These are phyloP conservation scores for Porites cylindrica DNA, from an alignment of 92 coral and sea anemone genomes.

Conservation along the genomic window DNA sequence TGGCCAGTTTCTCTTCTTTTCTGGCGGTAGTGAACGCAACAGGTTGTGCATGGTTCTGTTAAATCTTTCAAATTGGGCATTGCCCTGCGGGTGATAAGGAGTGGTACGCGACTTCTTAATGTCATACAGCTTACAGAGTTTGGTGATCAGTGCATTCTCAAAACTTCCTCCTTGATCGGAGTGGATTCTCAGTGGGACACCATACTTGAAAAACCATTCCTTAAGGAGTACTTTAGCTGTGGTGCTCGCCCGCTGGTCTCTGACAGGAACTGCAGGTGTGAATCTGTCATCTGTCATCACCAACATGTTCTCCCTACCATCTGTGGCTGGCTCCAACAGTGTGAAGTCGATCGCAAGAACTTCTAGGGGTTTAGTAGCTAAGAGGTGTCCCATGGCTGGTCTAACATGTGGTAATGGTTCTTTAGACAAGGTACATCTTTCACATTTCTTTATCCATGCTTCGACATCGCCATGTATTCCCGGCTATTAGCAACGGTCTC, in stretches of 20 bases:
- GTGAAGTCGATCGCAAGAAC: slow-evolving; percentile 72
- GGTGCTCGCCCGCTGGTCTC: slow-evolving; percentile 63
- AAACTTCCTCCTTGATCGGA: slow-evolving; percentile 78
- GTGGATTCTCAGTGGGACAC: slow-evolving; percentile 54
- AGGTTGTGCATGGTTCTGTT: slow-evolving; percentile 73
- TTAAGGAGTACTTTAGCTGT: slow-evolving; percentile 64
- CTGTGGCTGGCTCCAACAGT: slow-evolving; percentile 61
- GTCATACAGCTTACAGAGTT: slow-evolving; percentile 55
- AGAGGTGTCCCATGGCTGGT: slow-evolving; percentile 57
- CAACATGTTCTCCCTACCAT: slow-evolving; percentile 67
- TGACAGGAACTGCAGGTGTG: slow-evolving; percentile 66
- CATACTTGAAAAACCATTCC: slow-evolving; percentile 78
- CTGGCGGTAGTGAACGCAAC: slow-evolving; percentile 42
- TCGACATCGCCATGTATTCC: slow-evolving; percentile 54
- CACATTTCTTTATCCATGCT: slow-evolving; percentile 62
- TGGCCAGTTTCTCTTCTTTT: slow-evolving; percentile 51
- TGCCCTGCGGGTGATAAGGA: slow-evolving; percentile 74
- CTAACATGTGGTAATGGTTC: slow-evolving; percentile 61
- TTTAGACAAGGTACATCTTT: slow-evolving; percentile 57
- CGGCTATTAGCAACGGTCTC: slow-evolving; percentile 72
- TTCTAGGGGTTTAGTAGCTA: slow-evolving; percentile 53
- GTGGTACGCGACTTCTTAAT: slow-evolving; percentile 68
- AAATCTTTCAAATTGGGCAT: slow-evolving; percentile 80
- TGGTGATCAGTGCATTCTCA: slow-evolving; percentile 49
- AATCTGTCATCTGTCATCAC: slow-evolving; percentile 80